Base-by-base conservation (phyloP, 2,113 vertebrate genomes). In the Brachirus orientalis region DNA sequence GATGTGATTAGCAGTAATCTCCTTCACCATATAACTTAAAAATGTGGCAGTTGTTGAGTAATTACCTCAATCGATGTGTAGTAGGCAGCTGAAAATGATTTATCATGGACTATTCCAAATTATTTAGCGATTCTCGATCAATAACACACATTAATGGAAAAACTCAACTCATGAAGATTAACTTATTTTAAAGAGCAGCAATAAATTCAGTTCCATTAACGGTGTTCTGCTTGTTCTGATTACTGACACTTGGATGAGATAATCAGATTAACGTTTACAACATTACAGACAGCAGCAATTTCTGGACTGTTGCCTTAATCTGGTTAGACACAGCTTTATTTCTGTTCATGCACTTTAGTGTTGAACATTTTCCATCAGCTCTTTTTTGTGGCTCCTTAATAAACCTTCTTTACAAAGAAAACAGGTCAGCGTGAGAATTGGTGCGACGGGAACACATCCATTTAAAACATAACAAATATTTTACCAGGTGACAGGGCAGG, bases 181-280 rank as follows among this genome's bases (percentile, higher is more conserved):
- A n/a, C n/a, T 13, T 18, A 7, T 4, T 43, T 28, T 28, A 5
- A 41, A 41, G 8, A 17, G 14, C 28, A 17, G 43, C 2, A 2
- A 16, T 9, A 12, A 16, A 37, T 60, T 28, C 17, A 18, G 19
- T 6, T 41, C 22, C 9, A 8, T 43, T 36, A 19, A 40, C 22
- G 3, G 17, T n/a, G 9, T 41, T 68, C 20, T 35, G 12, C 43
- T 41, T 28, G 28, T 28, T 54, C 17, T 37, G 37, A 54, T 59
- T 19, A 40, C n/a, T 44, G 14, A 58, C 37, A 63, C 58, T 60
- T 64, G 52, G 45, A 36, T 53, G 11, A 38, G 33, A 76, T 69
- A 65, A 60, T 17, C 22, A 63, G 47, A 10, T n/a, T n/a, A n/a
- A n/a, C n/a, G n/a, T n/a, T n/a, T n/a, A n/a, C n/a, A n/a, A n/a